Conservation (phyloP, 2,888 invertebrate species). For the Petrolisthes cinctipes region DNA sequence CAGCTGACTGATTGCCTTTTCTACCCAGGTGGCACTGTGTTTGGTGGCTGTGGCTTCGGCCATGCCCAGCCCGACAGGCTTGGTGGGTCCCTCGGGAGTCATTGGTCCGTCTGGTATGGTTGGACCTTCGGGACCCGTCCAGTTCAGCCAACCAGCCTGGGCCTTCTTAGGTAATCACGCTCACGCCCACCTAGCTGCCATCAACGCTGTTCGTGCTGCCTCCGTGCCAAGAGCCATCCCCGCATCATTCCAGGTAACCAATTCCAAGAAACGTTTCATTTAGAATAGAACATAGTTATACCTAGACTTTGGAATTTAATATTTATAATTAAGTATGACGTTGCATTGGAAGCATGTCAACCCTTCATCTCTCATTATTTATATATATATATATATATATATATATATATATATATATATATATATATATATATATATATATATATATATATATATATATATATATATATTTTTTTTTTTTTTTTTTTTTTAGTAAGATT, state of each 20-base stretch:
- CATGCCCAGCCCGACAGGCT: constrained; percentile 24
- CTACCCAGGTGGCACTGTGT: constrained; percentile 36
- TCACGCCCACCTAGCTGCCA: constrained; percentile 53
- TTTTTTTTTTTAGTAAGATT: not conserved
- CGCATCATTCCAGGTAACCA: not conserved
- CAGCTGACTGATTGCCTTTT: not conserved
- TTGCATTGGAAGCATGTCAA: not conserved
- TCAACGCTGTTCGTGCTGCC: constrained; percentile 22
- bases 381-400: not conserved
- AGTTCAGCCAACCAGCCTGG: constrained; percentile 53
- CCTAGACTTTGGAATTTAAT: not conserved
- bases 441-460: constrained; percentile 15
- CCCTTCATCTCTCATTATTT: not conserved
- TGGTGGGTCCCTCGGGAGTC: constrained; percentile 49
- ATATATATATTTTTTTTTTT: not conserved
- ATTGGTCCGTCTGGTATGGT: constrained; percentile 58
- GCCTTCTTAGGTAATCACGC: constrained; percentile 53
- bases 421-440: constrained; percentile 2
- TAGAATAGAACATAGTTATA: not conserved
- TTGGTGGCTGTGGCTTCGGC: constrained; percentile 24
- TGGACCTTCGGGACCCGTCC: constrained; percentile 56
- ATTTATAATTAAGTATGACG: not conserved
- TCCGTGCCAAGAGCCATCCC: not conserved
- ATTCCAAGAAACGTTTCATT: not conserved
- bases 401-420: constrained; percentile 12